Evolutionary conservation across 2,113 vertebrate genomes (phyloP).

Genomic region (Poecilia latipinna): DNA sequence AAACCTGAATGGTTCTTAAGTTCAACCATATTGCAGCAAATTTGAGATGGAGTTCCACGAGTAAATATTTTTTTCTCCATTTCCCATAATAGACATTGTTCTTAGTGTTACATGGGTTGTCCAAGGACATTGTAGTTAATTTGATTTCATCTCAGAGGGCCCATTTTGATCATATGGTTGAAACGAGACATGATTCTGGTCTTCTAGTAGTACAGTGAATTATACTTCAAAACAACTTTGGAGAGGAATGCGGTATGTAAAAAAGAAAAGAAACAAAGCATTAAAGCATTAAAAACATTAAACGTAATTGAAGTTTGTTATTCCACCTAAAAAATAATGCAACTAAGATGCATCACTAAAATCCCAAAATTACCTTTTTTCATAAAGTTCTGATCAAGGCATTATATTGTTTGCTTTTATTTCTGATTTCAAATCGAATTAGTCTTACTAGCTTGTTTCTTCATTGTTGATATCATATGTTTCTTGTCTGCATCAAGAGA

Average conservation of each 20-base stretch:
- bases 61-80: neutral
- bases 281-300: no score
- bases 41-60: no score
- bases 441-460: neutral
- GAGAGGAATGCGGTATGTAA: neutral
- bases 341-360: neutral
- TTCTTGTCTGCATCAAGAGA: conserved; percentile 88
- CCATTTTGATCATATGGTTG: neutral
- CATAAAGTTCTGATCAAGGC: neutral
- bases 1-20: no score
- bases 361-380: neutral
- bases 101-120: neutral
- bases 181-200: neutral
- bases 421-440: neutral
- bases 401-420: neutral
- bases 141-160: neutral
- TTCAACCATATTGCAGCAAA: no score
- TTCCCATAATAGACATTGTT: neutral
- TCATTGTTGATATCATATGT: conserved; percentile 35
- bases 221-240: neutral
- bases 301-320: neutral
- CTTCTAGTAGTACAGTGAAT: neutral
- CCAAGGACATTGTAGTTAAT: neutral
- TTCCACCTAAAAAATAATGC: neutral
- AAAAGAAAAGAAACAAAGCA: no score